A percentile compares a stretch with the other conserved stretches of the same genome.
phyloP scores from a whole-genome alignment of 2,888 invertebrate species.

The Scrobipalpa costella region DNA sequence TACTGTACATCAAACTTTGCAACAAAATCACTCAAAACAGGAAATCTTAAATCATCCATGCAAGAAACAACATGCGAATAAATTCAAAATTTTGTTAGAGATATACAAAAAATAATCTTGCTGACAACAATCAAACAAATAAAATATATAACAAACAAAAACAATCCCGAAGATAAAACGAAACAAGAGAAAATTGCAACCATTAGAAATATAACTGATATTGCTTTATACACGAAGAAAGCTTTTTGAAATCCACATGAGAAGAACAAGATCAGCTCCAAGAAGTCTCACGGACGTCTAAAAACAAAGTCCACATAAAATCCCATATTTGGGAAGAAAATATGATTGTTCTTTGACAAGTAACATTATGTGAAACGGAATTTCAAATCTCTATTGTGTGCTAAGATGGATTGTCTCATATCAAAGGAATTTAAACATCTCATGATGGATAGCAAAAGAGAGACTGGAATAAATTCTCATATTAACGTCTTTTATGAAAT shows the following conservation, averaged over 20 bases:
- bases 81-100: not conserved
- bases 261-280: no score
- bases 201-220: no score
- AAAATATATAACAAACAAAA: not conserved
- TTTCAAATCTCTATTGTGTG: constrained; percentile 11
- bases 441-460: constrained; percentile 9
- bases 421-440: not conserved
- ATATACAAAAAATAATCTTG: not conserved
- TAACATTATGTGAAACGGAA: not conserved
- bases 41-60: not conserved
- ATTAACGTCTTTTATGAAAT: constrained; percentile 13
- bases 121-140: not conserved
- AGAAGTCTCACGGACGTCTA: not conserved
- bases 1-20: no score
- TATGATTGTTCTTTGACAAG: constrained; percentile 22
- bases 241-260: no score
- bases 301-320: constrained; percentile 19
- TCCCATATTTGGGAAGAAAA: constrained; percentile 30
- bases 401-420: constrained; percentile 2
- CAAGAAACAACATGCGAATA: not conserved
- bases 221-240: not conserved
- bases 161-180: not conserved
- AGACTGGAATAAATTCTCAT: constrained; percentile 16
- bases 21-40: not conserved
- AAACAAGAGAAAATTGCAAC: not conserved